Evolutionary conservation across 2,113 vertebrate species (phyloP).

Genomic region (Pristiophorus japonicus): DNA sequence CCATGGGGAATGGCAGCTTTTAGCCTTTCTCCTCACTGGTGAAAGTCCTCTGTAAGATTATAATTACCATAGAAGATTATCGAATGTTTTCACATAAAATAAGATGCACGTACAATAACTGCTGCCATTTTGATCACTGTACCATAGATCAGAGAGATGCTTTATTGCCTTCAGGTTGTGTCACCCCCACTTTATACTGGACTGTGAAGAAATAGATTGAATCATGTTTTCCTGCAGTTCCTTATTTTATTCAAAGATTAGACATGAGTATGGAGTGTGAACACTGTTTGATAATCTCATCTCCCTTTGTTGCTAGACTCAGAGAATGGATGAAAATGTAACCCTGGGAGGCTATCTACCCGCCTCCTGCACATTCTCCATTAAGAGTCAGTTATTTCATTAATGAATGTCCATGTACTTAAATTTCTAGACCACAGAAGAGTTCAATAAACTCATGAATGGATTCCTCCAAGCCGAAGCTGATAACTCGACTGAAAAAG

Average conservation of each 20-base stretch:
- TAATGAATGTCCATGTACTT: neutral
- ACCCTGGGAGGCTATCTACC: neutral
- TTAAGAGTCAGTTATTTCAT: neutral
- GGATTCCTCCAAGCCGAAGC: neutral
- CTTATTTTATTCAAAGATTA: neutral
- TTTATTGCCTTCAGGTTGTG: conserved; percentile 75
- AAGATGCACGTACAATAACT: neutral
- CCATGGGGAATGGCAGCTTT: neutral
- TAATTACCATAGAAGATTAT: neutral
- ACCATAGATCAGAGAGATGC: conserved; percentile 77
- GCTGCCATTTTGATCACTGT: neutral
- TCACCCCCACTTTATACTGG: conserved; percentile 29
- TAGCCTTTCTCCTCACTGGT: neutral
- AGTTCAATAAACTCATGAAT: conserved; percentile 22
- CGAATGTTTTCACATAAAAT: neutral
- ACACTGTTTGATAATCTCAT: neutral
- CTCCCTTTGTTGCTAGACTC: neutral
- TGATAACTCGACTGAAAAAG: neutral
- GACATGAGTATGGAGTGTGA: neutral
- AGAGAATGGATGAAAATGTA: neutral
- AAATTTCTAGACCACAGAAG: conserved; percentile 40
- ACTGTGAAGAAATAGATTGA: neutral
- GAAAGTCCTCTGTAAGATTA: neutral
- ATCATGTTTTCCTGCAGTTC: neutral
- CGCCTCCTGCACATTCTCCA: neutral